Conservation (phyloP, 2,888 invertebrate genomes). For the Caenorhabditis sp. region DNA sequence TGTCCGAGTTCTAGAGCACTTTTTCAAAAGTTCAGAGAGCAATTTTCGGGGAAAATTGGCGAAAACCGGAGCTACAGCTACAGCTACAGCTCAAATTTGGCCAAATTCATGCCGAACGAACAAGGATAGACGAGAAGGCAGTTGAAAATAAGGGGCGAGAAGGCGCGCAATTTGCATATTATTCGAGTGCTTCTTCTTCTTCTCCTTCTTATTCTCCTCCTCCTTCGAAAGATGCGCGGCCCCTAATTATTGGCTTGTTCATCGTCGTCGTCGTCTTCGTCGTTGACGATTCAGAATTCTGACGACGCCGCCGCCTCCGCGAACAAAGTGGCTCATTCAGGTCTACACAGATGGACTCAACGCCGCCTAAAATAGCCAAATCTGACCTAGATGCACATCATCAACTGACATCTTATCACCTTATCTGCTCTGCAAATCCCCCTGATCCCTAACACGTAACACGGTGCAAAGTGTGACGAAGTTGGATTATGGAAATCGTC, state of each 20-base stretch:
- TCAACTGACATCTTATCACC: background rate
- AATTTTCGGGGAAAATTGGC: too few relatives aligned
- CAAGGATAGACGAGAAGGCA: background rate
- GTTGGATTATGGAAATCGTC: conserved; percentile 10
- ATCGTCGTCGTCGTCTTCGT: background rate
- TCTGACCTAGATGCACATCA: too few relatives aligned
- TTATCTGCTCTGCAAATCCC: background rate
- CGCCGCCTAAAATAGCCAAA: too few relatives aligned
- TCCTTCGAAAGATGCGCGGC: background rate
- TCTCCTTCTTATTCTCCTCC: conserved; percentile 4
- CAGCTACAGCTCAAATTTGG: too few relatives aligned
- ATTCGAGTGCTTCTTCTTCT: conserved; percentile 43
- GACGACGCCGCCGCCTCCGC: background rate
- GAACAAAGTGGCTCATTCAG: background rate
- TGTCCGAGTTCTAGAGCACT: too few relatives aligned
- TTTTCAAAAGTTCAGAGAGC: too few relatives aligned
- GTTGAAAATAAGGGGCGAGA: background rate
- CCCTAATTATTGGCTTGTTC: conserved; percentile 57
- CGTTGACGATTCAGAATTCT: background rate
- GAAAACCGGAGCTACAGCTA: too few relatives aligned
- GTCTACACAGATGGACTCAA: too few relatives aligned
- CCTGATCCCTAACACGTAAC: background rate
- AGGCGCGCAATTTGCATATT: conserved; percentile 58
- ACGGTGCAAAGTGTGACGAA: too few relatives aligned
- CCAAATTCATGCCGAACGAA: background rate